Evolutionary conservation across 2,113 vertebrate species (phyloP), one percentile per base, ranked within the genome.

Genomic region (Tupaia chinensis): DNA sequence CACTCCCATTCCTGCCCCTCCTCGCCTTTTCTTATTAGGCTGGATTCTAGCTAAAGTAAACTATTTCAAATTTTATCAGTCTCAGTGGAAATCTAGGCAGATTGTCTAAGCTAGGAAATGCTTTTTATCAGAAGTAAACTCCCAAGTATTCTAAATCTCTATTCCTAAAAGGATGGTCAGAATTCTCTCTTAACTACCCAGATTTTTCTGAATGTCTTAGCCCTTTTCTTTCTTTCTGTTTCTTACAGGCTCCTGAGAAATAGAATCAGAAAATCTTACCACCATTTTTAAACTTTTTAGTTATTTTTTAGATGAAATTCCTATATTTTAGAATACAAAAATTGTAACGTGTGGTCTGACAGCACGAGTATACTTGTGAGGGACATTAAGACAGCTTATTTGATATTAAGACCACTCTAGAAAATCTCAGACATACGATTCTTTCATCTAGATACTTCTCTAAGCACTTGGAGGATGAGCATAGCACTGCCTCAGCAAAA

Each of bases 21-120:
- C 25, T 22, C 11, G 23, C 9, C 27, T 76, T n/a, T 27, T 66
- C 56, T 90, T 70, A 3, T 68, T 27, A 68, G 29, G 44, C 70
- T 72, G 60, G 27, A 44, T 29, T 96, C 82, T 76, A 60, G 70
- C 53, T 7, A 34, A 85, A 95, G 70, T 13, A 93, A 53, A 78
- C 69, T 77, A 80, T 29, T 44, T 61, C 65, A 44, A 74, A 13
- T 20, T 32, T 27, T 12, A 9, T 60, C 7, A 74, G 34, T 1
- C 19, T 81, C 68, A 25, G 2, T 14, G 23, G n/a, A 88, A 81
- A 25, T 66, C 22, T 27, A 63, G n/a, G 15, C 32, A 56, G 53
- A 61, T 29, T 77, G 27, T 63, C n/a, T 70, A 61, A 85, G 34
- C 7, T 23, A 34, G 5, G 22, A 68, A 27, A 61, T 16, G 15